phyloP scores from a whole-genome alignment of 2,797 vertebrate genomes.

The Siniperca undulata region DNA sequence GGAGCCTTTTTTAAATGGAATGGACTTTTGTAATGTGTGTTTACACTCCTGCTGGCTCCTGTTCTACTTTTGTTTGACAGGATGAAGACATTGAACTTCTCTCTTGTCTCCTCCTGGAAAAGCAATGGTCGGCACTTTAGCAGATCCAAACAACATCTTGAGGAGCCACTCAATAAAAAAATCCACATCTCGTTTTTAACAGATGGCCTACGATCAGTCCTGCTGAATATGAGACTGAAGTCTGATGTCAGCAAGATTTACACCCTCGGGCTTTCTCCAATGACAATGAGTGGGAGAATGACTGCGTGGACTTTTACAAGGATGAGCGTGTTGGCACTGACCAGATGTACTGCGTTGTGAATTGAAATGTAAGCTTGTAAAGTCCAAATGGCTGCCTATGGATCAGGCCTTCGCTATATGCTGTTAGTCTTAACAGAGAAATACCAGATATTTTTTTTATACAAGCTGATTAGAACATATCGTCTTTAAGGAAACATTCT shows the following conservation, averaged over 20 bases:
- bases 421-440: conserved; percentile 48
- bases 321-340: conserved; percentile 51
- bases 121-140: conserved; percentile 9
- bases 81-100: conserved; percentile 36
- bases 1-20: neutral
- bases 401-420: conserved; percentile 42
- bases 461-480: conserved; percentile 61
- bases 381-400: conserved; percentile 58
- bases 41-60: conserved; percentile 5
- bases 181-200: conserved; percentile 22
- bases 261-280: conserved; percentile 13
- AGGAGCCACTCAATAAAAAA: conserved; percentile 28
- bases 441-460: conserved; percentile 47
- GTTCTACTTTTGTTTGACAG: conserved; percentile 44
- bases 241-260: neutral
- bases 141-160: conserved; percentile 37
- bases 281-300: conserved; percentile 31
- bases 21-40: conserved; percentile 1
- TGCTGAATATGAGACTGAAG: conserved; percentile 26
- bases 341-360: conserved; percentile 43
- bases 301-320: conserved; percentile 35
- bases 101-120: conserved; percentile 12
- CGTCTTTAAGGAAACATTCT: conserved; percentile 68
- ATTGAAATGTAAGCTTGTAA: conserved; percentile 66
- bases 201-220: conserved; percentile 21